Evolutionary conservation across 2,888 invertebrate genomes (phyloP).

Genomic region (Auanema freiburgensis): DNA sequence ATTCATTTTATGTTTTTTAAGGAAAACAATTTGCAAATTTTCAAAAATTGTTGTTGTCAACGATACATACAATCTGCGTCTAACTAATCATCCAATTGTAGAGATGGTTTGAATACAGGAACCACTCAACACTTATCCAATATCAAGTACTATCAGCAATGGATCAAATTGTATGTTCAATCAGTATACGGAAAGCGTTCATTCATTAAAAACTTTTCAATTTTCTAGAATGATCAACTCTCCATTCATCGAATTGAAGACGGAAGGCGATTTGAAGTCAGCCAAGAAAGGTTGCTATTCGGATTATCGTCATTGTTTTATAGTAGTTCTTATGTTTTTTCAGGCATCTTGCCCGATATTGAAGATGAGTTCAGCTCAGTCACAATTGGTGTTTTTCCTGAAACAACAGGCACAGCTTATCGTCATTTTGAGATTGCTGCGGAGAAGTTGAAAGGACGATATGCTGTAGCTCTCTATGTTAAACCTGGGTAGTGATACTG

Average conservation of each 20-base stretch:
- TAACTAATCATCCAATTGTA: constrained; percentile 8
- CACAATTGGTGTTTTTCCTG: constrained; percentile 50
- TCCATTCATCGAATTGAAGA: constrained; percentile 26
- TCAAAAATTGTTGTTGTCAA: no score
- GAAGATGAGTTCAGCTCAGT: constrained; percentile 31
- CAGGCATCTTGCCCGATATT: not conserved
- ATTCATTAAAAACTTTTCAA: constrained; percentile 11
- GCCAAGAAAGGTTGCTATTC: constrained; percentile 18
- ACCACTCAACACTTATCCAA: constrained; percentile 51
- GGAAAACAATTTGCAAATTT: no score
- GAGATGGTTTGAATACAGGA: constrained; percentile 45
- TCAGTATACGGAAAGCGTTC: not conserved
- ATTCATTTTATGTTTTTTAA: no score
- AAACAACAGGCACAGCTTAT: constrained; percentile 28
- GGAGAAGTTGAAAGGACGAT: constrained; percentile 51
- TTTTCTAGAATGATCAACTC: constrained; percentile 37
- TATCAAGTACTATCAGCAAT: constrained; percentile 47
- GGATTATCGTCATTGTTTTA: no score
- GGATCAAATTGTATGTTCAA: constrained; percentile 45
- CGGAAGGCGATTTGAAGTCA: constrained; percentile 14
- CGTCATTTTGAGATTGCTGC: constrained; percentile 50
- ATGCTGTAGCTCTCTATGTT: constrained; percentile 44
- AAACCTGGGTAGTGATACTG: constrained; percentile 23
- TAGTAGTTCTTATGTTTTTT: no score
- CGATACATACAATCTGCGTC: not conserved